A percentile compares a stretch with the other conserved stretches of the same genome.
phyloP scores from a whole-genome alignment of 1,140 invertebrate genomes.

The Rhagoletis zephyria region DNA sequence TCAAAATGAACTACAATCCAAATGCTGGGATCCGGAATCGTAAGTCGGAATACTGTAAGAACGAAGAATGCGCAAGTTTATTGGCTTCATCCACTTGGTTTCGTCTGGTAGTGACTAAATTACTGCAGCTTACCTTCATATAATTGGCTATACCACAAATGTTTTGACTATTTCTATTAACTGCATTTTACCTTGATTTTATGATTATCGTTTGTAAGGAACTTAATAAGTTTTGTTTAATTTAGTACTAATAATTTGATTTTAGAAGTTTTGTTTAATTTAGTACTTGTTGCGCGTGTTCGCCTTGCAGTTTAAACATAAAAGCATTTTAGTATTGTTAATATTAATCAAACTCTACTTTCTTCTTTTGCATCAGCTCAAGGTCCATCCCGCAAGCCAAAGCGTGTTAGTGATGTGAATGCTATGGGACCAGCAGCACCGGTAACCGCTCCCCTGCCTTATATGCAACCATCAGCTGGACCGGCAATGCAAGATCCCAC shows the following conservation, averaged over 20 bases:
- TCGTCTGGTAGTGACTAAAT: not conserved
- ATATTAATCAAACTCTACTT: not conserved
- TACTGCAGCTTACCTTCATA: too few relatives aligned
- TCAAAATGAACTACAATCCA: conserved; percentile 75
- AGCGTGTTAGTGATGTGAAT: conserved; percentile 79
- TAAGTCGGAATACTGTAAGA: conserved; percentile 74
- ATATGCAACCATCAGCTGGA: conserved; percentile 70
- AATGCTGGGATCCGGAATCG: conserved; percentile 74
- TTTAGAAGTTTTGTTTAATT: not conserved
- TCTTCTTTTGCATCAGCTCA: not conserved
- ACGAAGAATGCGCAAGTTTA: conserved; percentile 69
- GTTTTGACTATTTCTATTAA: conserved; percentile 7
- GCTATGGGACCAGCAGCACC: conserved; percentile 76
- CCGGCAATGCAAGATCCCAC: conserved; percentile 65
- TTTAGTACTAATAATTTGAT: not conserved
- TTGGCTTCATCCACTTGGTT: conserved; percentile 1
- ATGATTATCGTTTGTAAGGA: not conserved
- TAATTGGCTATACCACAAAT: not conserved
- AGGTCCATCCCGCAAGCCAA: conserved; percentile 75
- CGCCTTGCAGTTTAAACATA: conserved; percentile 28
- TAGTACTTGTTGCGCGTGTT: conserved; percentile 13
- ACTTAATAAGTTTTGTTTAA: not conserved
- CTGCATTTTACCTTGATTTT: not conserved
- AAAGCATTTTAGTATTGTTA: not conserved
- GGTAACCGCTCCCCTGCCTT: conserved; percentile 64